A percentile compares a stretch with the other conserved stretches of the same genome.
Evolutionary conservation across 1,140 invertebrate genomes (phyloP).

Genomic region (Drosophila guanche): DNA sequence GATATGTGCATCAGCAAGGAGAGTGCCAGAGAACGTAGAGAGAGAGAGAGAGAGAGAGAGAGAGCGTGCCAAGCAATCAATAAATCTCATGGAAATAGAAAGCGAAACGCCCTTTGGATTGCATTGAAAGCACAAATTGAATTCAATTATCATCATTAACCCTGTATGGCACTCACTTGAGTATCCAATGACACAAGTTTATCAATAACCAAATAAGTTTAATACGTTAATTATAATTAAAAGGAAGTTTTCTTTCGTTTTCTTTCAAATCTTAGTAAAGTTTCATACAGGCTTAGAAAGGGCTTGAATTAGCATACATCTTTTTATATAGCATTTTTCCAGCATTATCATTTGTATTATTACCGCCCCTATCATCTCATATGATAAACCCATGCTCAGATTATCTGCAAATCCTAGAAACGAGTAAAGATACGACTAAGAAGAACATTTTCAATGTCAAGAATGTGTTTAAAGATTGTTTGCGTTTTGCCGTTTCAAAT

Average conservation of each 20-base stretch:
- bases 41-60: neutral
- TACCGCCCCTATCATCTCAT: too few species aligned
- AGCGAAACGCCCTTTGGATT: constrained; percentile 39
- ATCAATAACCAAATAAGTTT: too few species aligned
- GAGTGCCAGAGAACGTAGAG: neutral
- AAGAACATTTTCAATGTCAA: constrained; percentile 51
- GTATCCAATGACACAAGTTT: too few species aligned
- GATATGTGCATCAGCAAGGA: constrained; percentile 1
- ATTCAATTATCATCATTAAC: constrained; percentile 1
- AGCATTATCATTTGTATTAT: too few species aligned
- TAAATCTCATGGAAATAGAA: constrained; percentile 36
- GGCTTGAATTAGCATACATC: too few species aligned
- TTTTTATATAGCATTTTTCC: too few species aligned
- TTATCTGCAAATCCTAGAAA: neutral
- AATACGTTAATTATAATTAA: too few species aligned
- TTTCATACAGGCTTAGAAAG: too few species aligned
- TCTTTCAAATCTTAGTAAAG: too few species aligned
- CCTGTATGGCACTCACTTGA: neutral
- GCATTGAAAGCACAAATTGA: neutral
- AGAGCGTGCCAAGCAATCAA: constrained; percentile 21
- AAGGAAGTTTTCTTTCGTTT: too few species aligned
- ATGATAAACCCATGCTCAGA: constrained; percentile 7
- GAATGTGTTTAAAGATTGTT: constrained; percentile 26
- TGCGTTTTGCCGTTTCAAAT: constrained; percentile 46
- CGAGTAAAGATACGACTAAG: neutral